Evolutionary conservation across 2,797 vertebrate genomes (phyloP).

Genomic region (Rhinella marina): DNA sequence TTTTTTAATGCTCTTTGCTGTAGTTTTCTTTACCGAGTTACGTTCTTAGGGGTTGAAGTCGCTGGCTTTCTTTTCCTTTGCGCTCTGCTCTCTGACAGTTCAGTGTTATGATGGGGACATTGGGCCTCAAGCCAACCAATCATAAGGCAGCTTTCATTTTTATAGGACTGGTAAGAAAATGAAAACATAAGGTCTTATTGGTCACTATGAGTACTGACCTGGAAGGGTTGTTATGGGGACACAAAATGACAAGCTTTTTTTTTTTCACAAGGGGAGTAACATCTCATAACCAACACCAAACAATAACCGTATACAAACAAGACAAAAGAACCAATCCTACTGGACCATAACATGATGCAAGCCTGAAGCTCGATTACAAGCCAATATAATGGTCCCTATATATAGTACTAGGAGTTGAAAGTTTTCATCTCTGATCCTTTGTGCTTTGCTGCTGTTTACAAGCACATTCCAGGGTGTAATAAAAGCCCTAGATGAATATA

Average conservation of each 20-base stretch:
- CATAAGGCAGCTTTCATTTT: too few species aligned
- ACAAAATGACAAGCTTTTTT: not conserved
- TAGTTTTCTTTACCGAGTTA: too few species aligned
- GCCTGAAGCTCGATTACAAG: not conserved
- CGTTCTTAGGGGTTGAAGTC: too few species aligned
- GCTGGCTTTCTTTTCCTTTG: too few species aligned
- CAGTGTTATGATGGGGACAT: too few species aligned
- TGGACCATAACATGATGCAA: not conserved
- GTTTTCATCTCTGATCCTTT: not conserved
- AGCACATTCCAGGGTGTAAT: slow-evolving; percentile 2
- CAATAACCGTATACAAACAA: not conserved
- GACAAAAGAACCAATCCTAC: not conserved
- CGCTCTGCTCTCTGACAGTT: too few species aligned
- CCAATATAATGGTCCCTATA: not conserved
- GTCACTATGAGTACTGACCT: not conserved
- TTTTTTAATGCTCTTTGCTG: too few species aligned
- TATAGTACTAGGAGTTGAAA: not conserved
- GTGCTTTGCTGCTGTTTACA: not conserved
- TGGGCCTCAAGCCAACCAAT: too few species aligned
- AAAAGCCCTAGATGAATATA: slow-evolving; percentile 13
- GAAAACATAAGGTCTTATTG: too few species aligned
- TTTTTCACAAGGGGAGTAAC: too few species aligned
- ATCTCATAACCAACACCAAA: not conserved
- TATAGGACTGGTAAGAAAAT: too few species aligned
- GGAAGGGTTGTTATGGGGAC: not conserved